A percentile compares a stretch with the other conserved stretches of the same genome.
Evolutionary conservation across 1,140 invertebrate species (phyloP).

Genomic region (Xylocopa sonorina): DNA sequence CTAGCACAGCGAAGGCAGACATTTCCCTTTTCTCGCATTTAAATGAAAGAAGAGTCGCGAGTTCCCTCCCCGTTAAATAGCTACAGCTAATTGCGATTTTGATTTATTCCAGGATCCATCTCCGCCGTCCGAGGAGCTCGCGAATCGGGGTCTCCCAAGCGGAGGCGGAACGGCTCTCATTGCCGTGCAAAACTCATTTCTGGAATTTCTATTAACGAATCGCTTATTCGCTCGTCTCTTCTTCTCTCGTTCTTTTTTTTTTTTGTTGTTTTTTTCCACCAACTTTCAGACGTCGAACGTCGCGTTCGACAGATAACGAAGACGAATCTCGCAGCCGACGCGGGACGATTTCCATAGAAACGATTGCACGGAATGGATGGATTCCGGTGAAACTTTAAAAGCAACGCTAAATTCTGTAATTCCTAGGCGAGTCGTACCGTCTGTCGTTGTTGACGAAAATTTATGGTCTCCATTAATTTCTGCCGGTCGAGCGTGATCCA

Average conservation of each 20-base stretch:
- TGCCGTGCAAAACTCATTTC: slow-evolving; percentile 8
- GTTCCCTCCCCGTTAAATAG: slow-evolving; percentile 13
- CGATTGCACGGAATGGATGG: slow-evolving; percentile 56
- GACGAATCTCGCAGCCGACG: slow-evolving; percentile 49
- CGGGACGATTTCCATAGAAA: slow-evolving; percentile 46
- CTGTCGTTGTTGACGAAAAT: slow-evolving; percentile 51
- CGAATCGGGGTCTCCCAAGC: background rate
- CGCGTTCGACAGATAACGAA: slow-evolving; percentile 10
- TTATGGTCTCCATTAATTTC: slow-evolving; percentile 54
- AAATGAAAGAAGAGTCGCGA: slow-evolving; percentile 16
- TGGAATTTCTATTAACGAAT: slow-evolving; percentile 28
- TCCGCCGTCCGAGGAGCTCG: background rate
- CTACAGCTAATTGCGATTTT: slow-evolving; percentile 25
- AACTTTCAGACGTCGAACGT: background rate
- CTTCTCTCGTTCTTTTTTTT: too few species aligned
- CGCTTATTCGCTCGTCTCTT: background rate
- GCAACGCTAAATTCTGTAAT: slow-evolving; percentile 44
- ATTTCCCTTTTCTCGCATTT: background rate
- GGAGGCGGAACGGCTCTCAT: slow-evolving; percentile 14
- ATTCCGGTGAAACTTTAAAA: slow-evolving; percentile 62
- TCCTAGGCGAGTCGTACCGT: slow-evolving; percentile 30
- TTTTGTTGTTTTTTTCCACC: background rate
- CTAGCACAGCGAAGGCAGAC: background rate
- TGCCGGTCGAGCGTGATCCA: slow-evolving; percentile 45
- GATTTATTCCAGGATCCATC: slow-evolving; percentile 10